Base-by-base conservation (phyloP, 2,888 invertebrate genomes). In the Gonocerus acuteangulatus region DNA sequence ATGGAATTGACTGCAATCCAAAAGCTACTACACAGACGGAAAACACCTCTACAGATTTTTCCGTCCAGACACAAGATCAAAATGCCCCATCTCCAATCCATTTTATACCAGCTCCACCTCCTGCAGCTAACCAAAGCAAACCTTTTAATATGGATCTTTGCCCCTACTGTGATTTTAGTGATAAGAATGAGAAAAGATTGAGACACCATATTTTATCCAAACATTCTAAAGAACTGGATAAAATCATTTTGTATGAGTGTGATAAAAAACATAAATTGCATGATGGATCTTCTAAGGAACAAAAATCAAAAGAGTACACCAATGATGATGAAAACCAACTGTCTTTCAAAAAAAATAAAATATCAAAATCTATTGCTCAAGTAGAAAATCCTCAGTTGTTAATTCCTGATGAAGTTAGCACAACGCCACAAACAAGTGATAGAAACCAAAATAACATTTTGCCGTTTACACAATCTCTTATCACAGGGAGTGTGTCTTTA, bases 131-230 rank as follows among this genome's bases (percentile, higher is more conserved):
- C 4, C 39, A 39, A 39, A 39, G n/a, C 15, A 39, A 39, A 39
- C 13, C 13, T 4, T 39, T 39, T 39, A 15, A 39, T 15, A 39
- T 39, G 39, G 39, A 39, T 15, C 15, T 39, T n/a, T 39, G 39
- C n/a, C 39, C 39, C 13, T 39, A 39, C 39, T 39, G 39, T 39
- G 39, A 39, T 39, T 39, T 39, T 39, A 39, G 39, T 39, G 39
- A 39, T 39, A 39, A 39, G n/a, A 15, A n/a, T n/a, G 39, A 39
- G n/a, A 39, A 39, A 13, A 39, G n/a, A 15, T 39, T 39, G 15
- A 4, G 39, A 13, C 39, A 39, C n/a, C 39, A 39, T 39, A 39
- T 39, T 39, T 39, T 39, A 13, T 39, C 39, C 3, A 39, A 13
- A 39, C 39, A 39, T 39, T 39, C 39, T 9, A 39, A 39, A 39